These are phyloP conservation scores for Notarius lentiginosus DNA, from an alignment of 2,113 vertebrate genomes.

Conservation along the genomic window DNA sequence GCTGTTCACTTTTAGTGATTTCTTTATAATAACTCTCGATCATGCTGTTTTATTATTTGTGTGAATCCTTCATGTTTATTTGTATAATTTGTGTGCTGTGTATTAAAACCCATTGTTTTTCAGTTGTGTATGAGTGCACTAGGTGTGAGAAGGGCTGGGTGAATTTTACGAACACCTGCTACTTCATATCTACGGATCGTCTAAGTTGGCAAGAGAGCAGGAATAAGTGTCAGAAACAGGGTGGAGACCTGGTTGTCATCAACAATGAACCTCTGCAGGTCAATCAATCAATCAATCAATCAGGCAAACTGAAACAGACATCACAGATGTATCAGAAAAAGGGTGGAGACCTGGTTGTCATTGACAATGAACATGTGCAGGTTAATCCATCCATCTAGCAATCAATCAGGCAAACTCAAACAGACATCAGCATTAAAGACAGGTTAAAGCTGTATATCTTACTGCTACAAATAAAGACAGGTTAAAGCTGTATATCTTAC, in stretches of 20 bases:
- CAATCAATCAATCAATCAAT: background rate
- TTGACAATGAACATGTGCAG: slow-evolving; percentile 31
- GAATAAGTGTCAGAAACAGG: slow-evolving; percentile 53
- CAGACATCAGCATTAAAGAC: background rate
- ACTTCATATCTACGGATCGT: slow-evolving; percentile 57
- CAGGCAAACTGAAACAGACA: background rate
- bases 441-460: too few species aligned
- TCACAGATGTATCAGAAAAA: slow-evolving; percentile 47
- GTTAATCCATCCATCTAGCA: background rate
- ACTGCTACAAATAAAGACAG: too few species aligned
- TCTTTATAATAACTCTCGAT: background rate
- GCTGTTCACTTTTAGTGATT: background rate
- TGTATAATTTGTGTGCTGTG: background rate
- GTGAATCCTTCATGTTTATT: background rate
- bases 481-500: too few species aligned
- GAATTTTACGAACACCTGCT: slow-evolving; percentile 56
- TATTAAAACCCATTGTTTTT: background rate
- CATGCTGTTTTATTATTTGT: background rate
- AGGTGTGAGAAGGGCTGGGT: slow-evolving; percentile 57
- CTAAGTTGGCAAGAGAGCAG: slow-evolving; percentile 61
- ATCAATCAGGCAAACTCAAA: background rate
- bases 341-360: slow-evolving; percentile 65
- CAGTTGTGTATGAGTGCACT: slow-evolving; percentile 9
- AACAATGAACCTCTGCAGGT: background rate
- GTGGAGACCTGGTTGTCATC: slow-evolving; percentile 66